Base-by-base conservation (phyloP, 2,113 vertebrate genomes). In the Daboia siamensis region DNA sequence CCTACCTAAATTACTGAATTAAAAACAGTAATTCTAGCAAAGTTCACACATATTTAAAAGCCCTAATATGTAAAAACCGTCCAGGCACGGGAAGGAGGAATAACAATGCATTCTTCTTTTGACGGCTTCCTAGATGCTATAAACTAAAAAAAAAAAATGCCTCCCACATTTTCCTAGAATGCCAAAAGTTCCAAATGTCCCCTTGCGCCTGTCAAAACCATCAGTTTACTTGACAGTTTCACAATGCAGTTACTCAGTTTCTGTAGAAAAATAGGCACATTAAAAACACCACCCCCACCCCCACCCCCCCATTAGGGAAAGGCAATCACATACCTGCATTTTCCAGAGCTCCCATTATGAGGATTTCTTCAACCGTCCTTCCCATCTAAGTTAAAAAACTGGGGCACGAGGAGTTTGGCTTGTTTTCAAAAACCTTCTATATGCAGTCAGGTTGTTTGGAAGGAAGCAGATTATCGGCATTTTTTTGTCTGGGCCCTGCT, bases 161-260 rank as follows among this genome's bases (percentile, higher is more conserved):
- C 92, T 96, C 96, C 96, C 86, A 96, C 95, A 90, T 92, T 94
- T 96, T 97, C 93, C 94, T 95, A 94, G 88, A 95, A 95, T 94
- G 95, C 94, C 95, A 96, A 93, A 96, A 96, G 93, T 95, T 95
- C 94, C 91, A 96, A 91, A 95, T 94, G 86, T 95, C 96, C 96
- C 95, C 95, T 95, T 94, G 94, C 95, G 96, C 94, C 96, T 97
- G 96, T 96, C 97, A 94, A 90, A 94, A 92, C 96, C 94, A 94
- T 96, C 95, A 96, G 94, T 91, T 96, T 97, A 94, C 94, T 96
- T 94, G 95, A 94, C 95, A 96, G 94, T 96, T 95, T 96, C 96
- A 96, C 96, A 96, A 96, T 10, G 0, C 94, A 95, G 94, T 93
- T 96, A 95, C 94, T 94, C 95, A 96, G 90, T 96, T 97, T 93